These are phyloP conservation scores for Aleiodes alternator DNA, from an alignment of 2,888 invertebrate species.

Conservation along the genomic window DNA sequence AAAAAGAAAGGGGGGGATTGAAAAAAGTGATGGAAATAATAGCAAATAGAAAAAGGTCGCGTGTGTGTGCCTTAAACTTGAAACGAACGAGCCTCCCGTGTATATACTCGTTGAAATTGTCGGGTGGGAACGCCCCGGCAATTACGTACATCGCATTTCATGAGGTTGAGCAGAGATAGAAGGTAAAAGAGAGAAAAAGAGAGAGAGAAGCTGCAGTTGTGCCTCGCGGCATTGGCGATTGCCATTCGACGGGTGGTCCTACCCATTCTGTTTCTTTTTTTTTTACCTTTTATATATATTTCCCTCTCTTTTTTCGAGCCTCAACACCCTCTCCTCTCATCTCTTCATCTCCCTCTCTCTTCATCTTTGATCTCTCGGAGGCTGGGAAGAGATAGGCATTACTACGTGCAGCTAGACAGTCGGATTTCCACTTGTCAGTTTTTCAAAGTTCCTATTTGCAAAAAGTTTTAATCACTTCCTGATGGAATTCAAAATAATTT, in stretches of 20 bases:
- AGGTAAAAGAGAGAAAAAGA: background rate
- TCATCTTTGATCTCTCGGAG: constrained; percentile 13
- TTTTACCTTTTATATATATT: constrained; percentile 1
- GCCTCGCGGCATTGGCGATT: constrained; percentile 42
- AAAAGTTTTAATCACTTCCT: constrained; percentile 64
- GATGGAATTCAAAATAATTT: constrained; percentile 11
- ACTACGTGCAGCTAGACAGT: constrained; percentile 34
- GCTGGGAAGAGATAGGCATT: constrained; percentile 15
- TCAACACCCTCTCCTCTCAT: background rate
- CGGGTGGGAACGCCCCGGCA: constrained; percentile 48
- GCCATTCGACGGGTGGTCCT: constrained; percentile 52
- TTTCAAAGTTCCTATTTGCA: constrained; percentile 67
- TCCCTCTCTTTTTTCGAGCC: constrained; percentile 37
- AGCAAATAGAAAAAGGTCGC: constrained; percentile 34
- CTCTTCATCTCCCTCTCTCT: background rate
- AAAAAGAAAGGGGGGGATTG: background rate
- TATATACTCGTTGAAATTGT: constrained; percentile 46
- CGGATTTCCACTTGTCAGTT: constrained; percentile 51
- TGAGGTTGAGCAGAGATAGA: constrained; percentile 35
- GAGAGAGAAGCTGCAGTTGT: constrained; percentile 28
- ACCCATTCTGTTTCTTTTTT: constrained; percentile 44
- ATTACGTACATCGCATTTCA: constrained; percentile 47
- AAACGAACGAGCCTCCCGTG: constrained; percentile 16
- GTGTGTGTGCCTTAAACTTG: constrained; percentile 40
- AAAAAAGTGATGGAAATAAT: constrained; percentile 3